Conservation (phyloP, 2,797 vertebrate genomes). For the Gadopsis bispinosus region DNA sequence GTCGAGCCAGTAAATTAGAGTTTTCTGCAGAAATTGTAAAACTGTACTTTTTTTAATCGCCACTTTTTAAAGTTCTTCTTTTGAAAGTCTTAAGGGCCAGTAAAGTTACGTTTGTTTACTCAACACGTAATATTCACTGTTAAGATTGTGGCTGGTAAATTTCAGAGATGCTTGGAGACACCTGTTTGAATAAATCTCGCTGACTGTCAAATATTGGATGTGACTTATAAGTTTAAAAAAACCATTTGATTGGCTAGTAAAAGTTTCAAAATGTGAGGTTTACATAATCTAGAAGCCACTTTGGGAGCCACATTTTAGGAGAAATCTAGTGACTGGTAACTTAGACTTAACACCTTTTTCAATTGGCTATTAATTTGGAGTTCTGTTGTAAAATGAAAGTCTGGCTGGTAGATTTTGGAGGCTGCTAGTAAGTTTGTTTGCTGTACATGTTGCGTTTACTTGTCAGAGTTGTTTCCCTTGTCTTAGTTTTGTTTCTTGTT, state of each 20-base stretch:
- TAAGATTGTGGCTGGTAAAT: not conserved
- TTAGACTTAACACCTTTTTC: not conserved
- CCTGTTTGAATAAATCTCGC: not conserved
- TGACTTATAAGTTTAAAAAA: slow-evolving; percentile 1
- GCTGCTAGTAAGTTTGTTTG: not conserved
- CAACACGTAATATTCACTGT: not conserved
- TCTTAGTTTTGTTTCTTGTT: not conserved
- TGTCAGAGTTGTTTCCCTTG: not conserved
- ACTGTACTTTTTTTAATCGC: not conserved
- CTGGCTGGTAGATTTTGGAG: not conserved
- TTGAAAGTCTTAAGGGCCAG: not conserved
- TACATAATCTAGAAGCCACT: not conserved
- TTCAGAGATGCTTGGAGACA: not conserved
- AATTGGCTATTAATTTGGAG: not conserved
- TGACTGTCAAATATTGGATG: slow-evolving; percentile 16
- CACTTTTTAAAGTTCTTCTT: not conserved
- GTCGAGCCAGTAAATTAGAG: not conserved
- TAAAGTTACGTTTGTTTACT: not conserved
- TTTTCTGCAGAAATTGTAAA: not conserved
- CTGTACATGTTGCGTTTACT: not conserved
- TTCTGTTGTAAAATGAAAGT: not conserved
- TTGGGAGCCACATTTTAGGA: not conserved
- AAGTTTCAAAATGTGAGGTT: slow-evolving; percentile 5
- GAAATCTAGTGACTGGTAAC: not conserved
- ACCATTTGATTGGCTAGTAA: not conserved